Conservation (phyloP, 2,113 vertebrate genomes). For the Pachyramphus minor region DNA sequence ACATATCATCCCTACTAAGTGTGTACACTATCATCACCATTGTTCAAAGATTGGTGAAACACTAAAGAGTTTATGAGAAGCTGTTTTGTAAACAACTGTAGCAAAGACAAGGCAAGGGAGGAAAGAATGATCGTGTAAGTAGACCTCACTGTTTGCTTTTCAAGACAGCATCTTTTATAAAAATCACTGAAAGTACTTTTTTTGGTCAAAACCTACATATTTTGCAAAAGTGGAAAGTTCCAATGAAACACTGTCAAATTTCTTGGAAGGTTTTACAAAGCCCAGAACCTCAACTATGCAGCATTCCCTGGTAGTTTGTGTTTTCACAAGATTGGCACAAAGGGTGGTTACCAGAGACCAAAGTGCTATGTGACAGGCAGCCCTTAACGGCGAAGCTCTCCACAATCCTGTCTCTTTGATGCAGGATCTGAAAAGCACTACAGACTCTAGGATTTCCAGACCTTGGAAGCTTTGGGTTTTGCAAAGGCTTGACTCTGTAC, state of each 20-base stretch:
- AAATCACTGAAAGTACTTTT: not conserved
- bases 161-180: not conserved
- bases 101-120: not conserved
- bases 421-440: not conserved
- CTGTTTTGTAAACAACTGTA: not conserved
- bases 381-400: not conserved
- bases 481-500: not conserved
- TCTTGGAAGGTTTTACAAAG: not conserved
- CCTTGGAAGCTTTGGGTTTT: not conserved
- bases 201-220: not conserved
- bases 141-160: not conserved
- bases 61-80: not conserved
- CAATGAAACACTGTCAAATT: not conserved
- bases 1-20: not conserved
- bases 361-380: not conserved
- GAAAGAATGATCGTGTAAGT: not conserved
- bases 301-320: not conserved
- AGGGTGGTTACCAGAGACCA: not conserved
- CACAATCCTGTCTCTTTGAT: not conserved
- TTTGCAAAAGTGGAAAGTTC: not conserved
- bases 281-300: not conserved
- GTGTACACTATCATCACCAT: not conserved
- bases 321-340: not conserved
- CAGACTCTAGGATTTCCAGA: not conserved
- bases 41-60: not conserved